Conservation (phyloP, 2,113 vertebrate species). For the Podarcis cretensis region DNA sequence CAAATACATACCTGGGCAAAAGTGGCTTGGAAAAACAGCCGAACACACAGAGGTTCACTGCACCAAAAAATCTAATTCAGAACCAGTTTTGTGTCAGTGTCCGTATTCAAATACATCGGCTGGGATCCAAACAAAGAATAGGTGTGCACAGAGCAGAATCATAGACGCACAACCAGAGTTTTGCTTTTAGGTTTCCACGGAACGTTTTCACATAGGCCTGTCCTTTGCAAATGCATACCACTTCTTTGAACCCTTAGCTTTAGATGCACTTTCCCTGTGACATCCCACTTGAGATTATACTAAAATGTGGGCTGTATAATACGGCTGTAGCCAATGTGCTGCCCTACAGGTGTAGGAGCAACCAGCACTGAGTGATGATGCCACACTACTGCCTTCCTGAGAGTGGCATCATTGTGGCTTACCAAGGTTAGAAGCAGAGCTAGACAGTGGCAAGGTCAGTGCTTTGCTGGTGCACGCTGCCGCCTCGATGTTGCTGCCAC, state of each 20-base stretch:
- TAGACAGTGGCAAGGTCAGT: too few relatives aligned
- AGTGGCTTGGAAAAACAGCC: background rate
- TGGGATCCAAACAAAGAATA: background rate
- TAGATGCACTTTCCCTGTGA: background rate
- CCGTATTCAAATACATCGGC: background rate
- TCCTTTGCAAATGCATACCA: background rate
- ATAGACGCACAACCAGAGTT: background rate
- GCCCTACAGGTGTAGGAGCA: background rate
- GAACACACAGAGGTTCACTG: background rate
- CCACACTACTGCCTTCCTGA: too few relatives aligned
- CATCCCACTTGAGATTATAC: background rate
- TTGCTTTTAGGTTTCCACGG: background rate
- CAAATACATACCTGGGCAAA: slow-evolving; percentile 22
- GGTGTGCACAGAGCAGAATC: background rate
- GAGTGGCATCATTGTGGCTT: too few relatives aligned
- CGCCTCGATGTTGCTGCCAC: too few relatives aligned
- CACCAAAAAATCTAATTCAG: background rate
- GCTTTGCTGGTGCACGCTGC: too few relatives aligned
- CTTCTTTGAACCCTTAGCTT: background rate
- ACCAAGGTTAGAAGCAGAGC: too few relatives aligned
- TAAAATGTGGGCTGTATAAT: background rate
- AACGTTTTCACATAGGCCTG: background rate
- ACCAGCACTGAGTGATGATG: too few relatives aligned
- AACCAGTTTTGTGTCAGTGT: background rate
- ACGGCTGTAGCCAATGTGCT: background rate